Evolutionary conservation across 2,113 vertebrate species (phyloP).

Genomic region (Nycticorax nycticorax): DNA sequence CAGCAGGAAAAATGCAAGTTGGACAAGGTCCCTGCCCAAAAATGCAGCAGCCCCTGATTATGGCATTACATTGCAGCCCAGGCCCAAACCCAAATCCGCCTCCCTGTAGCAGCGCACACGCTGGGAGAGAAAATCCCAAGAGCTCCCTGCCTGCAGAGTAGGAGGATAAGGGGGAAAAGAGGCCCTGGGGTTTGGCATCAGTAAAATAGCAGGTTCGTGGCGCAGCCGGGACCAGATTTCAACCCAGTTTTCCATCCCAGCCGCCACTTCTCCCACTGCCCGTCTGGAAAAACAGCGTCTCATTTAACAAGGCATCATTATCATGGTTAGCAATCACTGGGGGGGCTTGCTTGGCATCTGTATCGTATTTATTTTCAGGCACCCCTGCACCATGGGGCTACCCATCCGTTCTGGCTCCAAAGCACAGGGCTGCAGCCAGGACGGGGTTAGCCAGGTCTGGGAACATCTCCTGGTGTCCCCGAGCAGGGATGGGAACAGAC

Average conservation of each 20-base stretch:
- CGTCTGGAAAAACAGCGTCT: neutral
- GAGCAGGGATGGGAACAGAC: neutral
- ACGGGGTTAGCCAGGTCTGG: neutral
- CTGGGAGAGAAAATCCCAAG: slow-evolving; percentile 10
- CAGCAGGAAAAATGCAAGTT: slow-evolving; percentile 59
- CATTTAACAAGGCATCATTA: accelerated
- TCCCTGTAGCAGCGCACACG: neutral
- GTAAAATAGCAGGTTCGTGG: neutral
- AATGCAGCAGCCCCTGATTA: slow-evolving; percentile 50
- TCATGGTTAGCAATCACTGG: neutral
- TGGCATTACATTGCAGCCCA: slow-evolving; percentile 23
- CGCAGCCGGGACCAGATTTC: neutral
- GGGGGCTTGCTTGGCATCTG: neutral
- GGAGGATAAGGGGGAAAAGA: neutral
- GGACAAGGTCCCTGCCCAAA: slow-evolving; percentile 60
- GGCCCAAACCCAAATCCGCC: slow-evolving; percentile 13
- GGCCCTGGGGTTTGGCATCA: accelerated
- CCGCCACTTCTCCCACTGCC: neutral
- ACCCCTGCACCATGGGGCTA: neutral
- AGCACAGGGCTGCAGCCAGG: accelerated
- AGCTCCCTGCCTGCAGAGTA: neutral
- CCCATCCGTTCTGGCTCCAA: neutral
- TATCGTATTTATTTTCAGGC: neutral
- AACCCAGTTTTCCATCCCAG: neutral
- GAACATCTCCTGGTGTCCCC: neutral